Base-by-base conservation (phyloP, 2,113 vertebrate genomes). In the Spheniscus mendiculus region DNA sequence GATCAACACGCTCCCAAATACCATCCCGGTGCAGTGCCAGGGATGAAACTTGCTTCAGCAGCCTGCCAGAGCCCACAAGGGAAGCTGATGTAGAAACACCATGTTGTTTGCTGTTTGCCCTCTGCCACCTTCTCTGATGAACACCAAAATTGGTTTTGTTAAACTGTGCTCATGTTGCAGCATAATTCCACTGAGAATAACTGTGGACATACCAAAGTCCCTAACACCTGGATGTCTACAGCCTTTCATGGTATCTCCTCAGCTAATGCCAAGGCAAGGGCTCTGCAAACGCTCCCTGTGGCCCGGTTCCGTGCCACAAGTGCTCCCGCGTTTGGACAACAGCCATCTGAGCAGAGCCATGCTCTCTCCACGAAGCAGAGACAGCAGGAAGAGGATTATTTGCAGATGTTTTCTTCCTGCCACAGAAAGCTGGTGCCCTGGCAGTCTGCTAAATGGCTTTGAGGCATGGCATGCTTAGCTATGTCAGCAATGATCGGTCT, bases 171-270 rank as follows among this genome's bases (percentile, higher is more conserved):
- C 5, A 0, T 22, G 12, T 10, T 55, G 66, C 62, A 61, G 73
- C 0, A 0, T 19, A 16, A 44, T 45, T 34, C 25, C 40, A 12
- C 38, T 5, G 42, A 66, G 58, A 70, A 52, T 3, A 4, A 59
- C 50, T 27, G 45, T 0, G 2, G 47, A 26, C 20, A 32, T 49
- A 50, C 19, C 26, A 8, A 65, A 81, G 27, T 21, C 45, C 15
- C 5, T 69, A 15, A 47, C 21, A 47, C 32, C 12, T 34, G 32
- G 50, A 15, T 30, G 15, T 27, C 38, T 53, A 20, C 3, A 38
- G 49, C 49, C 11, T 71, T 78, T 59, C 11, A 1, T 27, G 23
- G 21, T 30, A 58, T 21, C 9, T 58, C 22, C 29, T 7, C 29
- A 42, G 9, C 21, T 49, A 26, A 63, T 12, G 61, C 12, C 59